These are phyloP conservation scores for Baccha elongata DNA, from an alignment of 2,888 invertebrate genomes.

Conservation along the genomic window DNA sequence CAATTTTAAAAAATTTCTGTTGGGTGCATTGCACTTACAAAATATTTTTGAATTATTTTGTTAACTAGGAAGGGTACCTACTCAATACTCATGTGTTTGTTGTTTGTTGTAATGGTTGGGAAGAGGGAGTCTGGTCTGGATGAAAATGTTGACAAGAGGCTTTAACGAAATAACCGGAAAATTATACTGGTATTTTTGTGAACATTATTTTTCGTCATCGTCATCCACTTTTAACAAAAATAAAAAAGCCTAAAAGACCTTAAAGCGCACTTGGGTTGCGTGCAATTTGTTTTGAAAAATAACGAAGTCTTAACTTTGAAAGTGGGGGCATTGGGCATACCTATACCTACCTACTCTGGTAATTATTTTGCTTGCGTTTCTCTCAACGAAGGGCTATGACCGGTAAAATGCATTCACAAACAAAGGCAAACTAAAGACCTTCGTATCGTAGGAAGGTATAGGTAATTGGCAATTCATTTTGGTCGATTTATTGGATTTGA, in stretches of 20 bases:
- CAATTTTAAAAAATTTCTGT: constrained; percentile 36
- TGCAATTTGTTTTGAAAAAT: constrained; percentile 23
- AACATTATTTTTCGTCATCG: constrained; percentile 37
- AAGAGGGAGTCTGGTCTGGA: background rate
- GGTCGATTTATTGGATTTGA: too few relatives aligned
- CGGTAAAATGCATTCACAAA: constrained; percentile 1
- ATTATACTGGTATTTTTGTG: constrained; percentile 64
- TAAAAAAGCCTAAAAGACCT: constrained; percentile 1
- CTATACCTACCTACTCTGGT: too few relatives aligned
- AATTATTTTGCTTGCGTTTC: too few relatives aligned
- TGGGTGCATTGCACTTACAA: constrained; percentile 60
- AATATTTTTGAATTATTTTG: constrained; percentile 55
- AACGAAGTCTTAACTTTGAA: constrained; percentile 8
- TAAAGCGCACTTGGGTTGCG: background rate
- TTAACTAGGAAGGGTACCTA: too few relatives aligned
- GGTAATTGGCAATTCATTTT: background rate
- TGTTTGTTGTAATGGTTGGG: too few relatives aligned
- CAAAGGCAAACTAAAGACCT: constrained; percentile 15
- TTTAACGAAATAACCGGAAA: constrained; percentile 60
- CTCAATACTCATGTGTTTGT: too few relatives aligned
- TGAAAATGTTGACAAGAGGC: constrained; percentile 32
- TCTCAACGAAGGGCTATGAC: background rate
- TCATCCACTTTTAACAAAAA: too few relatives aligned
- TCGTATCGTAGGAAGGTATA: background rate
- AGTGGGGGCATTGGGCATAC: background rate